These are phyloP conservation scores for Tretioscincus oriximinensis DNA, from an alignment of 2,113 vertebrate genomes.

Conservation along the genomic window DNA sequence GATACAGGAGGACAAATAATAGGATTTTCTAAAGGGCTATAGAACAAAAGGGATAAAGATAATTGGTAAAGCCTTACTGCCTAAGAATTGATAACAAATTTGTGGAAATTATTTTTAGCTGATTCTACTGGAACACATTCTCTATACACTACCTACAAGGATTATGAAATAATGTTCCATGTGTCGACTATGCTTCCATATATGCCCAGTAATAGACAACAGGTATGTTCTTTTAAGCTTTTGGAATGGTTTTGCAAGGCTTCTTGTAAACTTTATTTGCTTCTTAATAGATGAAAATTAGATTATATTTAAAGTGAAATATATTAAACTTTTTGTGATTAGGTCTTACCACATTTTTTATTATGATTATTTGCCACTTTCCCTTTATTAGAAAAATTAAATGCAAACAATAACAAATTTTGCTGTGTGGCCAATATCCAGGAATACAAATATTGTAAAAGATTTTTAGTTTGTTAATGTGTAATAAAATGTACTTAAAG, in stretches of 20 bases:
- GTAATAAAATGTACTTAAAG: neutral
- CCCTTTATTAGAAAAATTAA: too few relatives aligned
- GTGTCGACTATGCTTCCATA: conserved; percentile 96
- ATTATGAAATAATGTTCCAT: conserved; percentile 98
- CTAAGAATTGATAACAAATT: conserved; percentile 32
- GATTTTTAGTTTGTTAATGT: neutral
- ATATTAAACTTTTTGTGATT: too few relatives aligned
- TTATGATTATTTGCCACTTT: too few relatives aligned
- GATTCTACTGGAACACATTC: conserved; percentile 97
- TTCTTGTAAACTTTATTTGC: neutral
- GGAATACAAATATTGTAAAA: conserved; percentile 2
- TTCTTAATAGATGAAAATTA: neutral
- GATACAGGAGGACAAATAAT: too few relatives aligned
- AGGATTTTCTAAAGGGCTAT: too few relatives aligned
- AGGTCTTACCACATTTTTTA: too few relatives aligned
- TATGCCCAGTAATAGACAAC: conserved; percentile 94
- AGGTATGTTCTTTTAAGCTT: conserved; percentile 76
- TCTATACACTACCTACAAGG: conserved; percentile 96
- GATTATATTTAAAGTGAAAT: neutral
- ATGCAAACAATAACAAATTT: neutral
- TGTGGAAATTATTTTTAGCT: conserved; percentile 74
- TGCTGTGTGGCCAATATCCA: conserved; percentile 8
- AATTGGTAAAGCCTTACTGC: too few relatives aligned
- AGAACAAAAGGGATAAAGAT: too few relatives aligned
- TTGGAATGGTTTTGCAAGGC: neutral